Evolutionary conservation across 2,797 vertebrate genomes (phyloP).

Genomic region (Xiphorhynchus erythropygius): DNA sequence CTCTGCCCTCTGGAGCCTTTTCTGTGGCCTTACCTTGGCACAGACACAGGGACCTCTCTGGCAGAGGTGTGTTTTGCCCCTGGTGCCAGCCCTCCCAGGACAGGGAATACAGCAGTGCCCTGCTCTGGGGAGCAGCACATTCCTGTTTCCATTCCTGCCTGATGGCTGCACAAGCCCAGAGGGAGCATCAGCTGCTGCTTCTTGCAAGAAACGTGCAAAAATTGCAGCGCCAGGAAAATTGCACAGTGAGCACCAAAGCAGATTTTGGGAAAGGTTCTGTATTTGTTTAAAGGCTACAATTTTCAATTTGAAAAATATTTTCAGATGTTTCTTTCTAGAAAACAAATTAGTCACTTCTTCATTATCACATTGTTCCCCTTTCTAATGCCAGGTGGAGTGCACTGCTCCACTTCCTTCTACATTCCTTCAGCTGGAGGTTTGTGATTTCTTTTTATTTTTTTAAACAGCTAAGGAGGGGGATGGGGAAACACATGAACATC

Average conservation of each 20-base stretch:
- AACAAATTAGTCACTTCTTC: not conserved
- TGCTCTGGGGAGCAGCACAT: not conserved
- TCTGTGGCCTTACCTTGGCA: rapidly evolving
- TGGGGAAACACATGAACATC: not conserved
- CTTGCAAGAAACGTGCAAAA: not conserved
- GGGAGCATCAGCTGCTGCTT: not conserved
- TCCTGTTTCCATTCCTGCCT: rapidly evolving
- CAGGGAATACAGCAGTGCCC: not conserved
- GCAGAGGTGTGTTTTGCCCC: not conserved
- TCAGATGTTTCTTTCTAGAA: not conserved
- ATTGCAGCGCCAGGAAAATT: not conserved
- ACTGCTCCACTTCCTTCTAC: not conserved
- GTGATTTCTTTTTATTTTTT: not conserved
- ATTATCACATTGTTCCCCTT: not conserved
- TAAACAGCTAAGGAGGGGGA: not conserved
- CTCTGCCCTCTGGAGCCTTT: not conserved
- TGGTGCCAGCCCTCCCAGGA: not conserved
- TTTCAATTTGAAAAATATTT: not conserved
- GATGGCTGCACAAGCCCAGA: rapidly evolving
- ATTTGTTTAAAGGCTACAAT: not conserved
- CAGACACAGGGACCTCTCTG: not conserved
- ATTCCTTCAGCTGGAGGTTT: not conserved
- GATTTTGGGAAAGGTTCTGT: not conserved
- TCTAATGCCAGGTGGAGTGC: rapidly evolving
- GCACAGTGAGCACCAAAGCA: not conserved